Conservation (phyloP, 2,888 invertebrate genomes). For the Apamea monoglypha region DNA sequence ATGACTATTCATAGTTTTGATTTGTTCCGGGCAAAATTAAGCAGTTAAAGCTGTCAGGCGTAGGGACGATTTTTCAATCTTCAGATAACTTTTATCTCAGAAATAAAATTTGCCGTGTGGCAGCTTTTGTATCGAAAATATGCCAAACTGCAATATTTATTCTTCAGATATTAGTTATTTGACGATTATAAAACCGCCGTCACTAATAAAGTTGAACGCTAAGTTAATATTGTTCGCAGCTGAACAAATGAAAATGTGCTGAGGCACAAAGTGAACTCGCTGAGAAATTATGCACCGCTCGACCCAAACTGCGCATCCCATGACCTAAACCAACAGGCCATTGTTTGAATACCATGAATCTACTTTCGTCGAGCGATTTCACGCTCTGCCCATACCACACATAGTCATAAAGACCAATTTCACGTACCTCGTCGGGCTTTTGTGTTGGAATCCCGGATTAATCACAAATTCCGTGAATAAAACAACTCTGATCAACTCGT, state of each 20-base stretch:
- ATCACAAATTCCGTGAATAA: conserved; percentile 33
- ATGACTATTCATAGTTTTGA: background rate
- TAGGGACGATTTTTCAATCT: background rate
- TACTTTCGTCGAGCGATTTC: conserved; percentile 77
- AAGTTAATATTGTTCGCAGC: conserved; percentile 48
- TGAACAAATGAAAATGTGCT: conserved; percentile 71
- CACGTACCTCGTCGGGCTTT: conserved; percentile 4
- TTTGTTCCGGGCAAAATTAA: conserved; percentile 1
- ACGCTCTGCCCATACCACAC: conserved; percentile 58
- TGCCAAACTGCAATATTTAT: background rate
- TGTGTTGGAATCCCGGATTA: conserved; percentile 27
- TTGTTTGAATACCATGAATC: conserved; percentile 83
- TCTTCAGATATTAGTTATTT: background rate
- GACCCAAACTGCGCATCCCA: conserved; percentile 79
- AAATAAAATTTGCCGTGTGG: background rate
- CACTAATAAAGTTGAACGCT: conserved; percentile 22
- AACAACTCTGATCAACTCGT: conserved; percentile 14
- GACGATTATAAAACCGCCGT: background rate
- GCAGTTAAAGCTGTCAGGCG: conserved; percentile 6
- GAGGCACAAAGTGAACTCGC: conserved; percentile 75
- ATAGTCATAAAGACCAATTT: conserved; percentile 28
- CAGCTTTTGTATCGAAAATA: background rate
- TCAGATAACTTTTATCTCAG: background rate
- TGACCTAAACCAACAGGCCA: conserved; percentile 83
- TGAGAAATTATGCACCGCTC: conserved; percentile 79